These are phyloP conservation scores for Malurus leucopterus DNA, from an alignment of 2,797 vertebrate genomes.

Conservation along the genomic window DNA sequence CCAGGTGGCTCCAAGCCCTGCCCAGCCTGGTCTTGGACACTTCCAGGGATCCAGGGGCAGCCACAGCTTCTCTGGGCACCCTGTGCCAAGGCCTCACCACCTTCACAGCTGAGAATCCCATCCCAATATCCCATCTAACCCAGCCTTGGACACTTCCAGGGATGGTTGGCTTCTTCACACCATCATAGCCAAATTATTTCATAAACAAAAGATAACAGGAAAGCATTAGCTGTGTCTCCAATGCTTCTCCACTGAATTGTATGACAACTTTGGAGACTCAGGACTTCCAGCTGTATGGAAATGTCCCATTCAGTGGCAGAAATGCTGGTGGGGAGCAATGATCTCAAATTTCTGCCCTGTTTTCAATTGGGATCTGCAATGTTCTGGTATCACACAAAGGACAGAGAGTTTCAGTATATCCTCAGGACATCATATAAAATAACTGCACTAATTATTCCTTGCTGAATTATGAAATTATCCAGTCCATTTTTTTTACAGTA, in stretches of 20 bases:
- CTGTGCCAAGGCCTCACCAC: fast-evolving
- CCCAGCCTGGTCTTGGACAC: background rate
- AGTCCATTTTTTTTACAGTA: background rate
- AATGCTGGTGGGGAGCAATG: background rate
- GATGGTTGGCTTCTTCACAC: background rate
- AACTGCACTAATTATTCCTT: background rate
- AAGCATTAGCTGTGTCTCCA: background rate
- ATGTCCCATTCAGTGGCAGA: background rate
- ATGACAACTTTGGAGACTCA: background rate
- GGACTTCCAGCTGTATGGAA: background rate
- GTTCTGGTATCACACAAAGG: background rate
- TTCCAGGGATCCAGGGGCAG: background rate
- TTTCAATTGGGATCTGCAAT: background rate
- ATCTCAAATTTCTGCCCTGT: background rate
- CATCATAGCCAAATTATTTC: background rate
- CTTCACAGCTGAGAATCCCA: fast-evolving
- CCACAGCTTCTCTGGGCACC: background rate
- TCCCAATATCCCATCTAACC: background rate
- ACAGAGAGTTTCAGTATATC: background rate
- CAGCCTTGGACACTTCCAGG: background rate
- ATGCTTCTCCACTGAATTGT: fast-evolving
- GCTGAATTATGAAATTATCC: background rate
- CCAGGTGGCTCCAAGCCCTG: fast-evolving
- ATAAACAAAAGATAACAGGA: background rate
- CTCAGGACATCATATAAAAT: background rate